phyloP scores from a whole-genome alignment of 2,797 vertebrate genomes.

The Malacoraja senta region DNA sequence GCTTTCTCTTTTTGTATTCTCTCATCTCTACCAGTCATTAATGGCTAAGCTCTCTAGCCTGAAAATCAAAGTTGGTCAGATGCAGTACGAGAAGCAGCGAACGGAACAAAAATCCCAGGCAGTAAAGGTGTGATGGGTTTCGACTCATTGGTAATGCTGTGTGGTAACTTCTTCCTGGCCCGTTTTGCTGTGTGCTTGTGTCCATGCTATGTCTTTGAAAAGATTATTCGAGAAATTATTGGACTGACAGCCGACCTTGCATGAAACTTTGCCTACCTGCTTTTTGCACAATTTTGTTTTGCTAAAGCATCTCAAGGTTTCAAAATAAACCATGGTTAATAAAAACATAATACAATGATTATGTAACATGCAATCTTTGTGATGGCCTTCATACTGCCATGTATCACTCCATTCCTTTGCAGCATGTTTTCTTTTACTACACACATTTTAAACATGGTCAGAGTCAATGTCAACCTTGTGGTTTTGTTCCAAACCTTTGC shows the following conservation, averaged over 20 bases:
- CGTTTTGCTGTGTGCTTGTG: slow-evolving; percentile 20
- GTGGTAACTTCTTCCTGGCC: neutral
- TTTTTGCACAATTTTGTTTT: slow-evolving; percentile 20
- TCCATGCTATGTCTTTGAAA: neutral
- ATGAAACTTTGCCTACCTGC: neutral
- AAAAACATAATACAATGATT: neutral
- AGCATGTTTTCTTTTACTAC: neutral
- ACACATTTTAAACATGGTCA: neutral
- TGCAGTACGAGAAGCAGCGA: slow-evolving; percentile 96
- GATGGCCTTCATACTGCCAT: neutral
- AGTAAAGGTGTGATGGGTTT: slow-evolving; percentile 75
- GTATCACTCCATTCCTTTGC: neutral
- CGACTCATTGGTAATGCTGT: slow-evolving; percentile 44
- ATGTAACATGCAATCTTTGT: neutral
- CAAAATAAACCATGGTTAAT: no score
- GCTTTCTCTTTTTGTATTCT: slow-evolving; percentile 48
- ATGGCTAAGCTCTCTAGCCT: slow-evolving; percentile 99
- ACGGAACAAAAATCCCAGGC: slow-evolving; percentile 84
- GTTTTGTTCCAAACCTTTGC: neutral
- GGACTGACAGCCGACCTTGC: neutral
- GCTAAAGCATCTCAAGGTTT: neutral
- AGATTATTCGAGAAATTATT: neutral
- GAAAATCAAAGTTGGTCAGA: slow-evolving; percentile 98
- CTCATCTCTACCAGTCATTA: slow-evolving; percentile 69
- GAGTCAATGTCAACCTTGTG: neutral